Evolutionary conservation across 2,797 vertebrate species (phyloP), one percentile per base, ranked within the genome.

Genomic region (Distichodus sexfasciatus): DNA sequence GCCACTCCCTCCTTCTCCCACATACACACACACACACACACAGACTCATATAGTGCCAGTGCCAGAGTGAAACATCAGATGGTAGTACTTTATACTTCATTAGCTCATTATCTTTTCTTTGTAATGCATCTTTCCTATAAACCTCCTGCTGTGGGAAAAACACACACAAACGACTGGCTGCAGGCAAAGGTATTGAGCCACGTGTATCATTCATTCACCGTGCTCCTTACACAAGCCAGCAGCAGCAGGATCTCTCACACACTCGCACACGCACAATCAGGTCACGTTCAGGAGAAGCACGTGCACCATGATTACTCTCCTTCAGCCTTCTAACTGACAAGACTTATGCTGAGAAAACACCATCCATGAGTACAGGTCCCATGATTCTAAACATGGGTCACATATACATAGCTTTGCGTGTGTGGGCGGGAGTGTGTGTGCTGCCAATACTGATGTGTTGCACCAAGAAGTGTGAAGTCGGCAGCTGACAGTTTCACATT

Each of bases 1-100:
- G n/a, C n/a, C n/a, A n/a, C n/a, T n/a, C n/a, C n/a, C n/a, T n/a
- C n/a, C n/a, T n/a, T n/a, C n/a, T n/a, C n/a, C n/a, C n/a, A 58
- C 21, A 54, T 21, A 38, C 36, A 59, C 55, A 23, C 55, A 59
- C 55, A 23, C 35, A 59, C 33, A 10, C 17, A 40, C 17, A 19
- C 14, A 36, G n/a, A 3, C 14, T 76, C 76, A 69, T 31, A 80
- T 43, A 21, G 44, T 36, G 36, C 24, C 21, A 15, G 9, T 76
- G 53, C 79, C 58, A 73, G 46, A 66, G 81, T 84, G 78, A 70
- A 50, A 41, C 35, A 66, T 55, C 44, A 46, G 72, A 74, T 43
- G 66, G 12, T 66, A 66, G 40, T 50, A 54, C 53, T 38, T 63
- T 29, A 15, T 12, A 24, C 24, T 2, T 6, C 51, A 24, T 33